phyloP scores from a whole-genome alignment of 1,140 invertebrate species.

The Matsumurasca onukii region DNA sequence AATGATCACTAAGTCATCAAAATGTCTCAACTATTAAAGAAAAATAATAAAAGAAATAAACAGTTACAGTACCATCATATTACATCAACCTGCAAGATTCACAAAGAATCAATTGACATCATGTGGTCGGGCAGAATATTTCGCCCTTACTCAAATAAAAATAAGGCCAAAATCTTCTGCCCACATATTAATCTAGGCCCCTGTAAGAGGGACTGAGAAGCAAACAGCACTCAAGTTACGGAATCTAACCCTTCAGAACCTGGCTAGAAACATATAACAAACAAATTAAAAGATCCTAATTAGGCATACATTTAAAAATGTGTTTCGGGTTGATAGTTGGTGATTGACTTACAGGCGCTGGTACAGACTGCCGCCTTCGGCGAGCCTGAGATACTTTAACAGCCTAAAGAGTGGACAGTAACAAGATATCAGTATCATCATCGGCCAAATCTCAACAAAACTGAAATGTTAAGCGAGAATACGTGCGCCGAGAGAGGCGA shows the following conservation, averaged over 20 bases:
- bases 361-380: conserved; percentile 2
- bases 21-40: no score
- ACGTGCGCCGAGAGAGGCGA: conserved; percentile 27
- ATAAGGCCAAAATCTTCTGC: no score
- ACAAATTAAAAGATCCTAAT: conserved; percentile 12
- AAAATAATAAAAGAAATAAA: no score
- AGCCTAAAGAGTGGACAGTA: conserved; percentile 28
- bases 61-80: no score
- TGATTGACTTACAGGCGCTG: conserved; percentile 32
- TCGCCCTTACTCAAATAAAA: no score
- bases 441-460: conserved; percentile 17
- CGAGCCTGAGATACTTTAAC: conserved; percentile 4
- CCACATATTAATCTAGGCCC: no score
- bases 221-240: neutral
- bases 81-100: no score
- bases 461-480: conserved; percentile 24
- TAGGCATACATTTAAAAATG: conserved; percentile 28
- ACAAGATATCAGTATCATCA: conserved; percentile 21
- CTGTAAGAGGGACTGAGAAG: neutral
- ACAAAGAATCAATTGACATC: no score
- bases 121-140: no score
- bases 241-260: neutral
- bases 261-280: conserved; percentile 20
- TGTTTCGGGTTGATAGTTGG: conserved; percentile 24
- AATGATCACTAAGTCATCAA: no score